These are phyloP conservation scores for Festucalex cinctus DNA, from an alignment of 2,113 vertebrate genomes.

Conservation along the genomic window DNA sequence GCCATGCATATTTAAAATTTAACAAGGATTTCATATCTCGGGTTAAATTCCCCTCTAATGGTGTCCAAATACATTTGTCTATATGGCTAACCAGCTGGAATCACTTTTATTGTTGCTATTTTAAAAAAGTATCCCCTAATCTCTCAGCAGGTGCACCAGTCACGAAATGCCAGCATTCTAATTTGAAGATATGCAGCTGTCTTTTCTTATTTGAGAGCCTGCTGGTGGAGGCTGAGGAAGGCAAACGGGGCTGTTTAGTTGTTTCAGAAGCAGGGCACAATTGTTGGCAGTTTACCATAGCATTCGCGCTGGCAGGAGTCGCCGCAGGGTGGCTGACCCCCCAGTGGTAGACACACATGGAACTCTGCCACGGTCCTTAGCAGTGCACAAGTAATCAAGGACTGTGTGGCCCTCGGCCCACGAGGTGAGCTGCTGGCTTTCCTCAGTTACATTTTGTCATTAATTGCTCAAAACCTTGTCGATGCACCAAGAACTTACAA, in stretches of 20 bases:
- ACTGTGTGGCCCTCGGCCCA: not conserved
- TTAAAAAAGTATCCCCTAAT: not conserved
- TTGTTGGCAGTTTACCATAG: slow-evolving; percentile 29
- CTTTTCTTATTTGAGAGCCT: slow-evolving; percentile 18
- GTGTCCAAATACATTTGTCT: slow-evolving; percentile 1
- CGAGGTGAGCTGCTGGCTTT: not conserved
- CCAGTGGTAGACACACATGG: slow-evolving; percentile 6
- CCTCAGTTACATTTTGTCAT: not conserved
- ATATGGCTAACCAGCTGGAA: not conserved
- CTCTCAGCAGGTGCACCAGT: slow-evolving; percentile 23
- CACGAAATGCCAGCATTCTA: slow-evolving; percentile 12
- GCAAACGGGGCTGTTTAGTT: slow-evolving; percentile 12
- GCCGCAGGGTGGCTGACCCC: slow-evolving; percentile 7
- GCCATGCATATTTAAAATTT: too few relatives aligned
- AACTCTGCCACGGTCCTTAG: slow-evolving; percentile 4
- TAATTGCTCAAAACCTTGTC: not conserved
- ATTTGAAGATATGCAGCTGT: slow-evolving; percentile 37
- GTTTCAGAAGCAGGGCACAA: slow-evolving; percentile 10
- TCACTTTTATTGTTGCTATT: not conserved
- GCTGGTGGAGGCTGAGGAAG: slow-evolving; percentile 5
- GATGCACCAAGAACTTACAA: not conserved
- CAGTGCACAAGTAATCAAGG: slow-evolving; percentile 10
- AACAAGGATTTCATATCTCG: too few relatives aligned
- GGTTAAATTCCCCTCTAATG: not conserved
- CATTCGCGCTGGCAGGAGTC: slow-evolving; percentile 20